Base-by-base conservation (phyloP, 2,888 invertebrate species). In the Omphaloscelis lunosa region DNA sequence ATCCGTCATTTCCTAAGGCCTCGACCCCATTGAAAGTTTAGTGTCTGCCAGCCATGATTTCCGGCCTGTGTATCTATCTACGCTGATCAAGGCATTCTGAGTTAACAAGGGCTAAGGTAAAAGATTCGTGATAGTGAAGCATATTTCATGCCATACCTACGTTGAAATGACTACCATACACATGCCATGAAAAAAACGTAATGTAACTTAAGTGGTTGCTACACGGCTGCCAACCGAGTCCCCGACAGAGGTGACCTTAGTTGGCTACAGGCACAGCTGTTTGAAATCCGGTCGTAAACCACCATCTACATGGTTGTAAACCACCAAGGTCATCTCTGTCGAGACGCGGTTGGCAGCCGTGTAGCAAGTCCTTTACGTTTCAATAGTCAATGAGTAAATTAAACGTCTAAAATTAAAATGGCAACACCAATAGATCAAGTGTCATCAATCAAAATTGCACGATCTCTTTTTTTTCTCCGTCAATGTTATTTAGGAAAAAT, bases 401-500 rank as follows among this genome's bases (percentile, higher is more conserved):
- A 34, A 12, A 48, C 23, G 6, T 53, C 9, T 53, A 67, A 68
- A 11, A 34, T 68, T 45, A 0, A 11, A 53, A 51, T 85, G 77
- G 75, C 86, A 80, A 83, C 83, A 83, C 73, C 20, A 20, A 0
- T n/a, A 48, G 12, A 48, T 27, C 39, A 58, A 79, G 61, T 75
- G 80, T 79, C 79, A 72, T 69, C 79, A 86, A 83, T 86, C 85
- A 86, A 78, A 84, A 73, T 58, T 75, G 69, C n/a, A 45, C 77
- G 63, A 41, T 51, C 34, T 61, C 72, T 80, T 84, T 85, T 85
- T 88, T 82, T 84, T 82, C 84, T 82, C 76, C 79, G 84, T 83
- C 86, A 88, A 85, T 89, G 84, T 84, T 89, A 90, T 89, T 90
- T 90, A 85, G 83, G 78, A 91, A 91, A 77, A 92, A 90, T 91